Conservation (phyloP, 2,797 vertebrate genomes). For the Enteromius afrohamiltoni region DNA sequence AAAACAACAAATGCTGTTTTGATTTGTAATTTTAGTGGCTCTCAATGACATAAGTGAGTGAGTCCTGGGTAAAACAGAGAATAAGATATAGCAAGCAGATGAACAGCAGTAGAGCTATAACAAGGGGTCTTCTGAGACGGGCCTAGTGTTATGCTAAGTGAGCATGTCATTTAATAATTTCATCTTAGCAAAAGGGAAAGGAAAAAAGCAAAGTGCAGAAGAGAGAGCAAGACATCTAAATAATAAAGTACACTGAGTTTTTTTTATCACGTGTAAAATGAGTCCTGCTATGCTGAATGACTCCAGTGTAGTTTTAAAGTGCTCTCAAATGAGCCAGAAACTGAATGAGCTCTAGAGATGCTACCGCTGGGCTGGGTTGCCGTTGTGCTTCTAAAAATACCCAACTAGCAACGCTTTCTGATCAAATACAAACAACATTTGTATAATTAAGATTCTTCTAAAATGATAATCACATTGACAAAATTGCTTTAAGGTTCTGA, state of each 20-base stretch:
- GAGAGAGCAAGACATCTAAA: slow-evolving; percentile 23
- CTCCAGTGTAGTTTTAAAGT: slow-evolving; percentile 21
- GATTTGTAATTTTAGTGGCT: background rate
- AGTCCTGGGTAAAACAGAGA: background rate
- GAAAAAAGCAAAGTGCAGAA: background rate
- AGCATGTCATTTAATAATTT: slow-evolving; percentile 67
- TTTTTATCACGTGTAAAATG: slow-evolving; percentile 2
- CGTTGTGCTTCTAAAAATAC: slow-evolving; percentile 42
- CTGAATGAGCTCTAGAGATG: slow-evolving; percentile 41
- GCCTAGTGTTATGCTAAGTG: slow-evolving; percentile 62
- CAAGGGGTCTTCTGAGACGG: slow-evolving; percentile 54
- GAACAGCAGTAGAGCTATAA: slow-evolving; percentile 9
- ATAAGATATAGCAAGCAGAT: background rate
- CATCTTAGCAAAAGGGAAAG: slow-evolving; percentile 12
- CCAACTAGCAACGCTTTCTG: background rate
- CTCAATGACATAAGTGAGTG: slow-evolving; percentile 14
- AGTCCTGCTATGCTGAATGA: slow-evolving; percentile 37
- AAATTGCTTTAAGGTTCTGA: background rate
- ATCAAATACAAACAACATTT: slow-evolving; percentile 3
- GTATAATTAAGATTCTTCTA: slow-evolving; percentile 4
- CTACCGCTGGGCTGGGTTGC: background rate
- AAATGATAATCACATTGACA: background rate
- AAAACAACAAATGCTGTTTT: background rate
- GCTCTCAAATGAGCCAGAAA: slow-evolving; percentile 47
- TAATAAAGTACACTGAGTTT: slow-evolving; percentile 2